Evolutionary conservation across 2,797 vertebrate species (phyloP).

Genomic region (Myoxocephalus aenaeus): DNA sequence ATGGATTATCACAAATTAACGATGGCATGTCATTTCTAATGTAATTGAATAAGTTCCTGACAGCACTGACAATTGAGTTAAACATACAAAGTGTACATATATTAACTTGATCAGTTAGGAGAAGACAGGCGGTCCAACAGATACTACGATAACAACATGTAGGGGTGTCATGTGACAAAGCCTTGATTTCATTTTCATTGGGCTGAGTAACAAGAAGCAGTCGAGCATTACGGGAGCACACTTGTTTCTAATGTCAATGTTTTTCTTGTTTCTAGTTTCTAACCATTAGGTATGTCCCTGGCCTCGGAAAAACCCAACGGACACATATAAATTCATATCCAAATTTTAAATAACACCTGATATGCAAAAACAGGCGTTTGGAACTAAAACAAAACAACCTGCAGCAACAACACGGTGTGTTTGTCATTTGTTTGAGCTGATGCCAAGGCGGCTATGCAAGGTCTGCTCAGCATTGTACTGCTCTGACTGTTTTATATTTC

Average conservation of each 20-base stretch:
- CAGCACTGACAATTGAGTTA: constrained; percentile 2
- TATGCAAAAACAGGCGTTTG: constrained; percentile 31
- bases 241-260: constrained; percentile 13
- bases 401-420: constrained; percentile 45
- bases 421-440: constrained; percentile 51
- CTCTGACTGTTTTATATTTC: constrained; percentile 85
- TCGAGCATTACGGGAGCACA: constrained; percentile 9
- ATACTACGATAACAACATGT: constrained; percentile 45
- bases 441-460: constrained; percentile 41
- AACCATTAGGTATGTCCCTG: not conserved
- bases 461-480: constrained; percentile 67
- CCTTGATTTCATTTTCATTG: constrained; percentile 19
- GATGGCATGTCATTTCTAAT: not conserved
- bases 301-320: not conserved
- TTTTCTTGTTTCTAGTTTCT: constrained; percentile 16
- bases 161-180: constrained; percentile 22
- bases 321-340: constrained; percentile 1
- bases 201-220: constrained; percentile 28
- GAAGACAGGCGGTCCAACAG: not conserved
- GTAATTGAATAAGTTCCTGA: constrained; percentile 1
- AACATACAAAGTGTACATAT: not conserved
- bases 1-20: not conserved
- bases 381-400: not conserved
- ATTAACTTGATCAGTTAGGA: not conserved
- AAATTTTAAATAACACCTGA: not conserved